phyloP scores from a whole-genome alignment of 2,888 invertebrate species.

The Julus scandinavius region DNA sequence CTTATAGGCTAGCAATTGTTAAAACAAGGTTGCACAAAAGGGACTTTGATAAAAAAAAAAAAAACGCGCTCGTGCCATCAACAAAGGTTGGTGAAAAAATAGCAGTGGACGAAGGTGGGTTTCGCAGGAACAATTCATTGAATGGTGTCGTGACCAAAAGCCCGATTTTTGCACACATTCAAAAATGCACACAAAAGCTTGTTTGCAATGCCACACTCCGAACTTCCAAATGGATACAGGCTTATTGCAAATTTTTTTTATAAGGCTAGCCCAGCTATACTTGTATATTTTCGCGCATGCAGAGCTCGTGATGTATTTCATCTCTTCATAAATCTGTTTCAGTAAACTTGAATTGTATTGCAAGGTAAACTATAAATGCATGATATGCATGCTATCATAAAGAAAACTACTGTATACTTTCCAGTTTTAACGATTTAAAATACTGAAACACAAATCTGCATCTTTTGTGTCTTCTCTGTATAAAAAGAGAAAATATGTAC shows the following conservation, averaged over 20 bases:
- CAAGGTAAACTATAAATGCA: conserved; percentile 17
- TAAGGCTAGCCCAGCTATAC: background rate
- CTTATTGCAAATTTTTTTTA: background rate
- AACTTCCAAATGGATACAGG: conserved; percentile 35
- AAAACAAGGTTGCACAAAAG: conserved; percentile 43
- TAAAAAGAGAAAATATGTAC: too few relatives aligned
- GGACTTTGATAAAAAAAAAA: conserved; percentile 8
- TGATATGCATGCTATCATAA: conserved; percentile 10
- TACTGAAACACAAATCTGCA: background rate
- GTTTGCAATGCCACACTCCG: conserved; percentile 43
- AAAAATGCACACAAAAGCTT: conserved; percentile 26
- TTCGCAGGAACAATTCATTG: background rate
- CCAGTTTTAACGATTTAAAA: background rate
- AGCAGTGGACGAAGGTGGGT: conserved; percentile 46
- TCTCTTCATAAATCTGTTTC: conserved; percentile 1
- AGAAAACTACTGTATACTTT: background rate
- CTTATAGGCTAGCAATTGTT: conserved; percentile 25
- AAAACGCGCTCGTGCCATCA: conserved; percentile 38
- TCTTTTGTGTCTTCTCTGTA: too few relatives aligned
- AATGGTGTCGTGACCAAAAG: conserved; percentile 44
- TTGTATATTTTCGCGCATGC: background rate
- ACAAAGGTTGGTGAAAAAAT: conserved; percentile 7
- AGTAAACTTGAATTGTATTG: background rate
- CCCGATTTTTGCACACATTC: conserved; percentile 22
- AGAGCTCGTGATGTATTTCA: background rate